Percentiles rank a stretch among this genome's conserved stretches.
phyloP scores from a whole-genome alignment of 2,888 invertebrate genomes.

The Catocala nupta region DNA sequence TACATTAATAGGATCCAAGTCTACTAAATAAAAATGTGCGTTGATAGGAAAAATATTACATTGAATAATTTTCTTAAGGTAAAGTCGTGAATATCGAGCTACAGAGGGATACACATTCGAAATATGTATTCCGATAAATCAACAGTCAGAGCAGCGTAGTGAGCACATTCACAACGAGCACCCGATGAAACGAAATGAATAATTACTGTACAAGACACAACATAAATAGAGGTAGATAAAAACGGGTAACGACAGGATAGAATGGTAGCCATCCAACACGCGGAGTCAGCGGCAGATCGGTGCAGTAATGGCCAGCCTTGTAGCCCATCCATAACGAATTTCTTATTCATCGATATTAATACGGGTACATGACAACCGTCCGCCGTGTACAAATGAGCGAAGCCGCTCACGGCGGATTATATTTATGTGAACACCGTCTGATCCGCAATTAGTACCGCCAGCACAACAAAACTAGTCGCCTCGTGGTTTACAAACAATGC shows the following conservation, averaged over 20 bases:
- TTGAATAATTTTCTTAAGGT: conserved; percentile 43
- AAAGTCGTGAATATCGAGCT: conserved; percentile 42
- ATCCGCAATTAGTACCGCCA: conserved; percentile 81
- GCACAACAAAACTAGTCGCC: conserved; percentile 59
- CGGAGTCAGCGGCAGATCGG: conserved; percentile 69
- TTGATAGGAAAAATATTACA: conserved; percentile 38
- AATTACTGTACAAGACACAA: conserved; percentile 65
- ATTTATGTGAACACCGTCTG: conserved; percentile 83
- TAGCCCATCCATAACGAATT: conserved; percentile 86
- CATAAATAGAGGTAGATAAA: conserved; percentile 77
- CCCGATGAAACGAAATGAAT: conserved; percentile 57
- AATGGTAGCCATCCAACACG: conserved; percentile 73
- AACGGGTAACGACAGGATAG: conserved; percentile 73
- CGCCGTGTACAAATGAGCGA: conserved; percentile 83
- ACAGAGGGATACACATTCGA: conserved; percentile 43
- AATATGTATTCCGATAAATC: conserved; percentile 59
- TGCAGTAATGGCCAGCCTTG: conserved; percentile 81
- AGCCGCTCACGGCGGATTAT: conserved; percentile 79
- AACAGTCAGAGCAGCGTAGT: conserved; percentile 52
- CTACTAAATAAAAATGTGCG: conserved; percentile 29
- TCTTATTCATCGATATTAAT: conserved; percentile 87
- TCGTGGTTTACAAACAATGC: conserved; percentile 56
- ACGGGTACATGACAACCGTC: conserved; percentile 84
- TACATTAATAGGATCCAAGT: no score
- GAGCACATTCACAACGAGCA: conserved; percentile 52